Evolutionary conservation across 2,113 vertebrate genomes (phyloP).

Genomic region (Oophaga pumilio): DNA sequence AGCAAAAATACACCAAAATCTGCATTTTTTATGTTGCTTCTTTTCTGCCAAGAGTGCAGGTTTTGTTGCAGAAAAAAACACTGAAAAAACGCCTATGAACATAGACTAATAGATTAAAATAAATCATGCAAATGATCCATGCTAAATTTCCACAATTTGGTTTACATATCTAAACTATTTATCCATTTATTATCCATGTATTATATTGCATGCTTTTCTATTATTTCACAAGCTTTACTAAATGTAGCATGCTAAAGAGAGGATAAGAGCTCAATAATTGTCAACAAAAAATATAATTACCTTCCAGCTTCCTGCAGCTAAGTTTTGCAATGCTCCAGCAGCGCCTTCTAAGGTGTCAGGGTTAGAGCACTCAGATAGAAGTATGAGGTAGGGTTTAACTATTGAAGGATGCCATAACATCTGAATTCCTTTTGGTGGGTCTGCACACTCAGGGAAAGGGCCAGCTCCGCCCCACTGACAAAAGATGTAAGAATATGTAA

Average conservation of each 20-base stretch:
- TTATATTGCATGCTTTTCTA: background rate
- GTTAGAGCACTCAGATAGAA: conserved; percentile 99
- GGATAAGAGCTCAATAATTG: background rate
- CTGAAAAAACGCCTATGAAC: too few relatives aligned
- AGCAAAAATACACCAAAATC: too few relatives aligned
- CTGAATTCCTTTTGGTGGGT: conserved; percentile 97
- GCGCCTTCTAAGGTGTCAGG: conserved; percentile 97
- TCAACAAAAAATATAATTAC: conserved; percentile 67
- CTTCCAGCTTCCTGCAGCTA: conserved; percentile 99
- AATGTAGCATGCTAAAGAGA: background rate
- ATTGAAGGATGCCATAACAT: conserved; percentile 99
- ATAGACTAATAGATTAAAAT: too few relatives aligned
- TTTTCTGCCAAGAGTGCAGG: too few relatives aligned
- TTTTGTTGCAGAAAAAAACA: too few relatives aligned
- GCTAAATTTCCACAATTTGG: too few relatives aligned
- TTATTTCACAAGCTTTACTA: background rate
- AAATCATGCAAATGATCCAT: too few relatives aligned
- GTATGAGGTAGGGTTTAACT: conserved; percentile 99
- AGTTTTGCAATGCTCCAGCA: conserved; percentile 95
- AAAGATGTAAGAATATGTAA: conserved; percentile 57
- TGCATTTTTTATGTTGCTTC: too few relatives aligned
- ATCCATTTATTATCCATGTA: background rate
- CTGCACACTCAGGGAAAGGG: conserved; percentile 91
- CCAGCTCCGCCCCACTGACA: conserved; percentile 96
- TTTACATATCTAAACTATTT: too few relatives aligned